phyloP scores from a whole-genome alignment of 1,140 invertebrate genomes.

The Ctenoplectra terminalis region DNA sequence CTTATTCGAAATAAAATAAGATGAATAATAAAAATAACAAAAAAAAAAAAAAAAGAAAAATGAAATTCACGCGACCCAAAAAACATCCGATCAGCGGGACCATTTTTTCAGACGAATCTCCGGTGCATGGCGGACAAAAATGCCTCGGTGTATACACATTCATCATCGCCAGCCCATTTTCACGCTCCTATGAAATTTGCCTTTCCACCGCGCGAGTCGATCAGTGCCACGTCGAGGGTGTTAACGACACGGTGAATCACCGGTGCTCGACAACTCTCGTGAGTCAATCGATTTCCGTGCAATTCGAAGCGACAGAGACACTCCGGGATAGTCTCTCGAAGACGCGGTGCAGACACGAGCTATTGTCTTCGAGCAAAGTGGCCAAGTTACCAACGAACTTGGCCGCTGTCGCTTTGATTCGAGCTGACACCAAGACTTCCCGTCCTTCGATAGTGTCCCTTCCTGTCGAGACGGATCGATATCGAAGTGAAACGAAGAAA shows the following conservation, averaged over 20 bases:
- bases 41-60: neutral
- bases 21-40: too few relatives aligned
- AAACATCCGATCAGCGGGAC: neutral
- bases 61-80: neutral
- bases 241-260: constrained; percentile 43
- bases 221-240: neutral
- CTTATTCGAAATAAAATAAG: neutral
- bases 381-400: neutral
- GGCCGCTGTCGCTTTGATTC: constrained; percentile 16
- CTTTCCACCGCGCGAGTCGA: constrained; percentile 3
- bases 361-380: constrained; percentile 25
- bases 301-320: neutral
- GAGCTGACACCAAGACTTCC: constrained; percentile 27
- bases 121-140: neutral
- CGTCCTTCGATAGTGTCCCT: constrained; percentile 30
- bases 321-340: neutral
- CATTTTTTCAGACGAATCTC: constrained; percentile 2
- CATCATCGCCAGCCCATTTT: constrained; percentile 26
- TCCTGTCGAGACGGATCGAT: constrained; percentile 58
- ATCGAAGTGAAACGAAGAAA: constrained; percentile 38
- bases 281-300: constrained; percentile 44
- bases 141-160: constrained; percentile 31
- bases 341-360: constrained; percentile 1
- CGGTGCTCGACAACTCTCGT: constrained; percentile 19
- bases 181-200: constrained; percentile 6